phyloP scores from a whole-genome alignment of 2,113 vertebrate genomes.

The Baryphthengus martii region DNA sequence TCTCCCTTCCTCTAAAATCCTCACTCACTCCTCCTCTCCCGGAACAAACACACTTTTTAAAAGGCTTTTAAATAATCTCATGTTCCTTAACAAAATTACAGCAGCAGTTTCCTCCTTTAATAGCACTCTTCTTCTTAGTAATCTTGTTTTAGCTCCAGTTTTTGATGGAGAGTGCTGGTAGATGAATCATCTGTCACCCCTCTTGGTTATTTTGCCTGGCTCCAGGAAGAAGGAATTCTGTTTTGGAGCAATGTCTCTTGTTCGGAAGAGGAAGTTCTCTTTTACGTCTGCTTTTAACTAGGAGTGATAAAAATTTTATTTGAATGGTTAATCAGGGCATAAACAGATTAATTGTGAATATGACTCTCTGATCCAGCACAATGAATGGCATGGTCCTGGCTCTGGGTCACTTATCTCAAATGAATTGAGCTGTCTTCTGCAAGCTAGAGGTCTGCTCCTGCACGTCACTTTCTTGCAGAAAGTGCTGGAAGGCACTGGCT shows the following conservation, averaged over 20 bases:
- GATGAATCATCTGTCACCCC: conserved; percentile 36
- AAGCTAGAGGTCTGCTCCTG: not conserved
- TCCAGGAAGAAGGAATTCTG: conserved; percentile 10
- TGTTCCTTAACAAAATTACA: conserved; percentile 64
- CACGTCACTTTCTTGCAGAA: not conserved
- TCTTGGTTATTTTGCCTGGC: conserved; percentile 36
- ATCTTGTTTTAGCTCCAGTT: conserved; percentile 61
- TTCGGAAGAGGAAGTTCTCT: conserved; percentile 6
- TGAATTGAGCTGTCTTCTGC: conserved; percentile 36
- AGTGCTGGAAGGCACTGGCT: not conserved
- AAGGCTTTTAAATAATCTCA: conserved; percentile 64
- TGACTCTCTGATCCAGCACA: not conserved
- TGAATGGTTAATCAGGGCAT: conserved; percentile 29
- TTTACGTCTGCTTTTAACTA: conserved; percentile 49
- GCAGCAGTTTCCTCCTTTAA: conserved; percentile 58
- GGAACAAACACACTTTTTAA: conserved; percentile 44
- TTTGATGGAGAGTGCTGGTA: conserved; percentile 16
- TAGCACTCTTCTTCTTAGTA: conserved; percentile 55
- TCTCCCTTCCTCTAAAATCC: conserved; percentile 31
- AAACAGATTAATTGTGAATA: conserved; percentile 11
- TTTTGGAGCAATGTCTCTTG: not conserved
- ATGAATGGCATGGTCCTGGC: not conserved
- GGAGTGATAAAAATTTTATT: conserved; percentile 33
- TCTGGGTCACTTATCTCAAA: not conserved
- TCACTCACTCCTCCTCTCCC: conserved; percentile 1